Evolutionary conservation across 2,113 vertebrate genomes (phyloP).

Genomic region (Cavia porcellus): DNA sequence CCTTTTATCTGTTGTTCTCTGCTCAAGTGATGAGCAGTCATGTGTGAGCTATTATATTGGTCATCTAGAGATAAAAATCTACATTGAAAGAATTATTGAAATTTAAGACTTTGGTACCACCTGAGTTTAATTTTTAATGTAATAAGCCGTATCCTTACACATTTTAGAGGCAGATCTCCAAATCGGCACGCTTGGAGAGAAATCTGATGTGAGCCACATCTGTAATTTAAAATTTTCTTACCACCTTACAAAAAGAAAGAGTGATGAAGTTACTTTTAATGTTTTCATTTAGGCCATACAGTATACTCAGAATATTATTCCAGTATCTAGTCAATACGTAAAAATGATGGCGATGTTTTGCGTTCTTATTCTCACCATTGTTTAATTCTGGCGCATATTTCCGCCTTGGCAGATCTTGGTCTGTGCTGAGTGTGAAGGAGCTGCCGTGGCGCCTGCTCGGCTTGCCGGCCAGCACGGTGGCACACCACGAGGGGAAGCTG

Average conservation of each 20-base stretch:
- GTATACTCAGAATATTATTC: slow-evolving; percentile 2
- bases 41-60: not conserved
- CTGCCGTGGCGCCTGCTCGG: not conserved
- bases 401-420: not conserved
- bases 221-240: not conserved
- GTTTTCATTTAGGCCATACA: not conserved
- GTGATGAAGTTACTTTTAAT: not conserved
- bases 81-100: not conserved
- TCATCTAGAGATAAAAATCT: not conserved
- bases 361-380: not conserved
- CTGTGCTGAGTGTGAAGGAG: not conserved
- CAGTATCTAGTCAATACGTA: not conserved
- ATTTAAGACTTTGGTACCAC: not conserved
- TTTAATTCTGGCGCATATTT: not conserved
- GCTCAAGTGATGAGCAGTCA: not conserved
- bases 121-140: slow-evolving; percentile 8
- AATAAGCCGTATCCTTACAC: not conserved
- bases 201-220: not conserved
- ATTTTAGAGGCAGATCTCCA: not conserved
- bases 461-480: not conserved
- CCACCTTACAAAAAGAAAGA: not conserved
- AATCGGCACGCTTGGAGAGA: not conserved
- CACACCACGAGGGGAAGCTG: not conserved
- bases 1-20: not conserved
- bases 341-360: not conserved